These are phyloP conservation scores for Ephialtes manifestator DNA, from an alignment of 2,888 invertebrate species.

Conservation along the genomic window DNA sequence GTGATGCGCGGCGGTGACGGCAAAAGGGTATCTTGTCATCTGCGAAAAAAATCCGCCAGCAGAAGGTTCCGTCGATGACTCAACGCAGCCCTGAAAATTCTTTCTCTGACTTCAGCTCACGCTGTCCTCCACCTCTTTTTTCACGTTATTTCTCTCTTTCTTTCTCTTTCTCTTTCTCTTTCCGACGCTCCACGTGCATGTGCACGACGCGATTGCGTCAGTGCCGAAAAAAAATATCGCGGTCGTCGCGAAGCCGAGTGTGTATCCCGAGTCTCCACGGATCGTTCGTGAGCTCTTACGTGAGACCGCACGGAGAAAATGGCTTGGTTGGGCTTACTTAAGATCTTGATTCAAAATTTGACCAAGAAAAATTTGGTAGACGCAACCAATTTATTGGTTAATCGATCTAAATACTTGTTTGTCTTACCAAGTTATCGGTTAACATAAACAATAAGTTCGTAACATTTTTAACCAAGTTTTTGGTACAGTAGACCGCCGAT, in stretches of 20 bases:
- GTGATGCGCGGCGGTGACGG: background rate
- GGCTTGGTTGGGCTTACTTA: too few species aligned
- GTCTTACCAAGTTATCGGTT: too few species aligned
- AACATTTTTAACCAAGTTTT: too few species aligned
- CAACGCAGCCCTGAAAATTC: constrained; percentile 31
- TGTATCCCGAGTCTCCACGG: constrained; percentile 20
- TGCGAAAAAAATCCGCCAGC: constrained; percentile 39
- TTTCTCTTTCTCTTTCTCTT: constrained; percentile 1
- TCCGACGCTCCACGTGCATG: constrained; percentile 13
- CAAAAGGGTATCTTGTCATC: constrained; percentile 27
- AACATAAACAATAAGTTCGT: too few species aligned
- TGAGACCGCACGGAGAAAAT: constrained; percentile 4
- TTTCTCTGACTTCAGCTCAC: constrained; percentile 37
- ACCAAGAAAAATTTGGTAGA: too few species aligned
- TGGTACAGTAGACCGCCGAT: too few species aligned
- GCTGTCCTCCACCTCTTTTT: constrained; percentile 10
- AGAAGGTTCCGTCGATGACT: constrained; percentile 34
- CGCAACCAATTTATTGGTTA: too few species aligned
- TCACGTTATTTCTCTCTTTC: background rate
- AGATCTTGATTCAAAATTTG: too few species aligned
- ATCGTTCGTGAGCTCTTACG: constrained; percentile 45
- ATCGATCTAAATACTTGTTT: too few species aligned
- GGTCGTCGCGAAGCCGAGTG: constrained; percentile 39
- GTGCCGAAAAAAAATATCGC: constrained; percentile 58
- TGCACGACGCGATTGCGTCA: constrained; percentile 62